These are phyloP conservation scores for Eucidaris tribuloides DNA, from an alignment of 35 echinoderm and acorn worm species.

Conservation along the genomic window DNA sequence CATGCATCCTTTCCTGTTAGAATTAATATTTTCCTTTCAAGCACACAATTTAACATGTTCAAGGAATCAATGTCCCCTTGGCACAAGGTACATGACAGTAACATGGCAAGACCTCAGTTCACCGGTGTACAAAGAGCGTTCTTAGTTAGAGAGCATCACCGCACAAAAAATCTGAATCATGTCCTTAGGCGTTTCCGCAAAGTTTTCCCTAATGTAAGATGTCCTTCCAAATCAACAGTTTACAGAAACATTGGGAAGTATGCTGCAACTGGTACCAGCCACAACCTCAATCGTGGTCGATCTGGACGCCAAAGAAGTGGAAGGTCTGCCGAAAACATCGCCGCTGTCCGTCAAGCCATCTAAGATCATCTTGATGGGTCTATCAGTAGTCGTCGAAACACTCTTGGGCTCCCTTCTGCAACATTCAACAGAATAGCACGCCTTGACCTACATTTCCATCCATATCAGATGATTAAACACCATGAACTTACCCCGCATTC, in stretches of 20 bases:
- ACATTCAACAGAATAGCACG: background rate
- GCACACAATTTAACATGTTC: too few relatives aligned
- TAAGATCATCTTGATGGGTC: too few relatives aligned
- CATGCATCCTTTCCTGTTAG: too few relatives aligned
- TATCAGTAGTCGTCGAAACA: background rate
- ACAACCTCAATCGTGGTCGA: background rate
- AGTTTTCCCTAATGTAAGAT: background rate
- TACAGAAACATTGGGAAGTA: background rate
- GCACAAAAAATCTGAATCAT: background rate
- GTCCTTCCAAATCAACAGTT: background rate
- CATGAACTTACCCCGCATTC: too few relatives aligned
- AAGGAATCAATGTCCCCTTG: too few relatives aligned
- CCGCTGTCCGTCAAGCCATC: background rate
- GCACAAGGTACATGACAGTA: too few relatives aligned
- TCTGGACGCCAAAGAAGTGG: background rate
- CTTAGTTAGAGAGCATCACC: background rate
- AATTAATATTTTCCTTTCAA: too few relatives aligned
- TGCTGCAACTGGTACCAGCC: background rate
- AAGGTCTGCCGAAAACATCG: slow-evolving; percentile 1
- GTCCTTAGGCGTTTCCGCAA: background rate
- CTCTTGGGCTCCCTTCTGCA: background rate
- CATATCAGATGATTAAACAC: background rate
- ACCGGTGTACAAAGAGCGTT: background rate
- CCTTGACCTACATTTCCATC: background rate
- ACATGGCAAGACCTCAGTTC: background rate